Percentiles rank a stretch among this genome's conserved stretches.
phyloP scores from a whole-genome alignment of 2,113 vertebrate genomes.

The Sylvilagus bachmani region DNA sequence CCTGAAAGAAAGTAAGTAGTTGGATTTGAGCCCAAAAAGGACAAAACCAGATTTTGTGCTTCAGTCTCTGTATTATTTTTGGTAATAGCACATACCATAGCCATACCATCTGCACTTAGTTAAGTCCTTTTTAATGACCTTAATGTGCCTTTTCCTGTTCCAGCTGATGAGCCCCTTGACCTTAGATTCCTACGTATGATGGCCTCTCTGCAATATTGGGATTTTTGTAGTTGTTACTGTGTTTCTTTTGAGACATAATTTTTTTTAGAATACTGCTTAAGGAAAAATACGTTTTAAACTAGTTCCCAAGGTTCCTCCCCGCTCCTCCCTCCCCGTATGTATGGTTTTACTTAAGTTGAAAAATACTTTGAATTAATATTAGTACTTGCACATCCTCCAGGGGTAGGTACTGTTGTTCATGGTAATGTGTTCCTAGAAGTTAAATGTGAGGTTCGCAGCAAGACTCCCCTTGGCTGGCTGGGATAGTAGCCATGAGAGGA shows the following conservation, averaged over 20 bases:
- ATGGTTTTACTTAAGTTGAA: constrained; percentile 34
- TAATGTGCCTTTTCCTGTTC: background rate
- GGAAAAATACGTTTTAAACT: constrained; percentile 44
- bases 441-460: background rate
- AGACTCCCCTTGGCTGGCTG: background rate
- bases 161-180: background rate
- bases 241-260: background rate
- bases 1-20: constrained; percentile 28
- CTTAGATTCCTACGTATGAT: background rate
- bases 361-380: constrained; percentile 17
- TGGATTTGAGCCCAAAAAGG: background rate
- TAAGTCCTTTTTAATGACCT: constrained; percentile 1
- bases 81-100: background rate
- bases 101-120: background rate
- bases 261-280: constrained; percentile 43
- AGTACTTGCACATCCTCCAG: background rate
- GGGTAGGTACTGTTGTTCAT: background rate
- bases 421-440: background rate
- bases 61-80: background rate
- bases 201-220: background rate
- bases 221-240: background rate
- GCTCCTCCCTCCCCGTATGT: background rate
- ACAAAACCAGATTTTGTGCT: constrained; percentile 29
- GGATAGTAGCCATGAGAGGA: background rate
- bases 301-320: background rate